Evolutionary conservation across 2,797 vertebrate genomes (phyloP), one percentile per base, ranked within the genome.

Genomic region (Lepus townsendii): DNA sequence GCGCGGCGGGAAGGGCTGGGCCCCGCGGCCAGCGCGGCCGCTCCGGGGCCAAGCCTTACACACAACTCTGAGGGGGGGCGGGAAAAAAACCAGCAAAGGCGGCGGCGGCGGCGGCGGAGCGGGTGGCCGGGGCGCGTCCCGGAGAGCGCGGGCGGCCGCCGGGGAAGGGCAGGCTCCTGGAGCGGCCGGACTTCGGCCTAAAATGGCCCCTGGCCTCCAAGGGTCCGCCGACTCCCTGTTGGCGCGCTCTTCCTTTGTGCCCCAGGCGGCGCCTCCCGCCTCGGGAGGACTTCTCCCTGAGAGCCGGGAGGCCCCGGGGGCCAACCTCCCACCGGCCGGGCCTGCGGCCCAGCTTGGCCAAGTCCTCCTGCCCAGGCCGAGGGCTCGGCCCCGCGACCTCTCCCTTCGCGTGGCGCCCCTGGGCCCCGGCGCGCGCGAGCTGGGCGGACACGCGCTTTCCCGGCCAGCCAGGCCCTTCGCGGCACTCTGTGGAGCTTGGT

Each of bases 1-100:
- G 94, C 91, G 93, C 83, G 95, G 95, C 63, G 94, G 90, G 91
- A 27, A 85, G 90, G 95, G 93, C 83, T 42, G 73, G 82, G 95
- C 96, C 92, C 88, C 16, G 90, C 42, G 88, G 95, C 94, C 91
- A 1, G 68, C 60, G 65, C 85, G 77, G 85, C 91, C 86, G 73
- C 95, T 90, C 63, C 91, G 54, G 42, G 88, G 69, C 85, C 78
- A 35, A 54, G 84, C 3, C 42, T 42, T 42, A 79, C 83, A 1
- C 22, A 5, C 69, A 17, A 27, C 71, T 85, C 87, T 6, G 47
- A 32, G 17, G 54, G 54, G 54, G 54, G 17, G 83, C 35, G 71
- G 84, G 62, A 35, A 75, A 75, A 14, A 80, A 80, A 96, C 60
- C 47, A n/a, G n/a, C 88, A 17, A 47, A 42, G 1, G n/a, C 66